Evolutionary conservation across 1,140 invertebrate species (phyloP).

Genomic region (Acromyrmex echinatior): DNA sequence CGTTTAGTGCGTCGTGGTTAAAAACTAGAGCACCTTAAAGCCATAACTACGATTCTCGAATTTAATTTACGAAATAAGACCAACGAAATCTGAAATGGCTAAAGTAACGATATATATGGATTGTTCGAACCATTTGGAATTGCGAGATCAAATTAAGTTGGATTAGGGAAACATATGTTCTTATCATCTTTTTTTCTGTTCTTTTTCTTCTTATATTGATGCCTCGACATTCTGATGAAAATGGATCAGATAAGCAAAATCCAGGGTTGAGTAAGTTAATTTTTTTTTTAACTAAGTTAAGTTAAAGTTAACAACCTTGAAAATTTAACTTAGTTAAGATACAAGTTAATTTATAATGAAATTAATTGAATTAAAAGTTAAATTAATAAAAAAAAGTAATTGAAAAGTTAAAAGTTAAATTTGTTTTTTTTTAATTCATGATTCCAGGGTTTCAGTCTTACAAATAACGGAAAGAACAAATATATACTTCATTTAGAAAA

Average conservation of each 20-base stretch:
- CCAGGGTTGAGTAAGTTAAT: too few species aligned
- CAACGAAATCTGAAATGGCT: background rate
- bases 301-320: too few species aligned
- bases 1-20: conserved; percentile 50
- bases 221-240: conserved; percentile 18
- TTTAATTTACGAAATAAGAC: conserved; percentile 11
- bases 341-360: too few species aligned
- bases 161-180: background rate
- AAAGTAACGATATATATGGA: conserved; percentile 11
- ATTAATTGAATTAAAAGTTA: too few species aligned
- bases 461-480: too few species aligned
- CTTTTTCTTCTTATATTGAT: conserved; percentile 3
- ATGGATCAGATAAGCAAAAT: background rate
- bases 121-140: conserved; percentile 18
- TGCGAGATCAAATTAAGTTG: background rate
- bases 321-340: too few species aligned
- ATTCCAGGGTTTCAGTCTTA: too few species aligned
- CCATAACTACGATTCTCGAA: background rate
- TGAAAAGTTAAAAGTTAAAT: too few species aligned
- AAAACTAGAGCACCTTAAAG: conserved; percentile 32
- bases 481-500: too few species aligned
- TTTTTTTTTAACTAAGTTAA: too few species aligned
- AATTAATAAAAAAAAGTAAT: too few species aligned
- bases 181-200: conserved; percentile 13
- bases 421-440: too few species aligned